A percentile compares a stretch with the other conserved stretches of the same genome.
Conservation (phyloP, 2,888 invertebrate genomes). For the Tineola bisselliella region DNA sequence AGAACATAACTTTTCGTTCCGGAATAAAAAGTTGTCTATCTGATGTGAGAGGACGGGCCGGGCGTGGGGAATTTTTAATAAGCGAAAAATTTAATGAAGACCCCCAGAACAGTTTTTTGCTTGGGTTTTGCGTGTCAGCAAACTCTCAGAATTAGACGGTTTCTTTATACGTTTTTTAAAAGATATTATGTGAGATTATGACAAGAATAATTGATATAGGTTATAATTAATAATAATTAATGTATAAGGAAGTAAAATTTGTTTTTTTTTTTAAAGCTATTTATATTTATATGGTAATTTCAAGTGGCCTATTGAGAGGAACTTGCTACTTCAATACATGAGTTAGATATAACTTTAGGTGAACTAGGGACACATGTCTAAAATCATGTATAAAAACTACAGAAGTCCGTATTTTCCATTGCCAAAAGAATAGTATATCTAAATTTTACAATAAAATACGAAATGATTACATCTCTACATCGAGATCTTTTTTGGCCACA, state of each 20-base stretch:
- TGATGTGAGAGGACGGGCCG: slow-evolving; percentile 49
- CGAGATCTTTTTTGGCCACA: slow-evolving; percentile 15
- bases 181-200: background rate
- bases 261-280: too few species aligned
- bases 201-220: background rate
- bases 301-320: too few species aligned
- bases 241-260: too few species aligned
- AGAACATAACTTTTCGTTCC: slow-evolving; percentile 54
- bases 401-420: too few species aligned
- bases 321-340: too few species aligned
- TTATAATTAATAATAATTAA: background rate
- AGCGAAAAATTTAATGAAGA: slow-evolving; percentile 67
- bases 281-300: too few species aligned
- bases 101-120: slow-evolving; percentile 41
- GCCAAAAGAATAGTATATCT: too few species aligned
- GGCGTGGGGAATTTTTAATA: slow-evolving; percentile 66
- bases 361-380: too few species aligned
- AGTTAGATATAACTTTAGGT: too few species aligned
- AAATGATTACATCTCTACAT: background rate
- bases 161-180: background rate
- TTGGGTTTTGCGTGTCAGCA: slow-evolving; percentile 45
- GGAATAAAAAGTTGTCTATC: slow-evolving; percentile 60
- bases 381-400: too few species aligned
- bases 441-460: too few species aligned
- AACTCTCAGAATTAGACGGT: background rate